Percentiles rank a stretch among this genome's conserved stretches.
Evolutionary conservation across 2,113 vertebrate genomes (phyloP).

Genomic region (Chelonoidis abingdonii): DNA sequence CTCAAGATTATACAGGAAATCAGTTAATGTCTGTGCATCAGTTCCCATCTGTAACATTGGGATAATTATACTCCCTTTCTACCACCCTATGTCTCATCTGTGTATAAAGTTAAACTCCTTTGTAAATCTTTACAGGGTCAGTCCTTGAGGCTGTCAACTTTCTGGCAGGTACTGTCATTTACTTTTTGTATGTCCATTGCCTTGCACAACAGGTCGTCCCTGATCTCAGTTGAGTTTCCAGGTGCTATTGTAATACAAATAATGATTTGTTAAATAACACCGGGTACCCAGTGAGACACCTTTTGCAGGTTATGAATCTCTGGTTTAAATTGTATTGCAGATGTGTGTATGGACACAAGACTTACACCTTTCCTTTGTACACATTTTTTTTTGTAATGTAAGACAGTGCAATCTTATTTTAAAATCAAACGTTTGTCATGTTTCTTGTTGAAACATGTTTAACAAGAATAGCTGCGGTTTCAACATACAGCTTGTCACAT

Average conservation of each 20-base stretch:
- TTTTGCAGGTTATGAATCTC: not conserved
- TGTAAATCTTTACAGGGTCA: not conserved
- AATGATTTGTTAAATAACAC: rapidly evolving
- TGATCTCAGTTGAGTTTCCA: not conserved
- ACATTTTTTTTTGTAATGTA: not conserved
- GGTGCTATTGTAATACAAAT: rapidly evolving
- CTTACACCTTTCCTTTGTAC: not conserved
- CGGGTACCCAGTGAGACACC: not conserved
- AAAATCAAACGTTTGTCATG: not conserved
- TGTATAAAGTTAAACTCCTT: not conserved
- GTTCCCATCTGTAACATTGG: not conserved
- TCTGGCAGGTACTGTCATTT: not conserved
- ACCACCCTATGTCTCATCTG: not conserved
- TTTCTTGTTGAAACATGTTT: not conserved
- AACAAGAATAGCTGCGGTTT: not conserved
- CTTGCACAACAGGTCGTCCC: not conserved
- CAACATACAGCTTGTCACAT: not conserved
- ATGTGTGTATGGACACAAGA: not conserved
- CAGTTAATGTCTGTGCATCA: not conserved
- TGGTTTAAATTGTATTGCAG: not conserved
- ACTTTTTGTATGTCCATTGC: not conserved
- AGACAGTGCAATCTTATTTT: not conserved
- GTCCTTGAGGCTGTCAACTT: not conserved
- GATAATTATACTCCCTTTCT: not conserved
- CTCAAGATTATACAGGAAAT: too few species aligned